Base-by-base conservation (phyloP, 2,888 invertebrate genomes). In the Andrena fulva region DNA sequence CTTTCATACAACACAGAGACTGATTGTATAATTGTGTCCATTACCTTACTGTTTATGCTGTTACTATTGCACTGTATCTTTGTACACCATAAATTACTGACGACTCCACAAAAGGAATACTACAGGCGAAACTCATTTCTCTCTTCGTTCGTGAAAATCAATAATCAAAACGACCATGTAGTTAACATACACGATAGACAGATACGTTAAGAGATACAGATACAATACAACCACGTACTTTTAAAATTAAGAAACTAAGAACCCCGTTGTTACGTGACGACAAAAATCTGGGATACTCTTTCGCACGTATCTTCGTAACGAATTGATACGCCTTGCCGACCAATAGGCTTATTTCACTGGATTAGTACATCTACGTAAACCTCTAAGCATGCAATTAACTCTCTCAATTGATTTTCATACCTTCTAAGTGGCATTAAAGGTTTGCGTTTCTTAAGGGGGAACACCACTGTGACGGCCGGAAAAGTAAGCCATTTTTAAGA, bases 1-100 rank as follows among this genome's bases (percentile, higher is more conserved):
- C 20, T 63, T 20, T 52, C 68, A 68, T 63, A 48, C 69, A 85
- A 85, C 77, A 86, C 72, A 84, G 89, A 88, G 70, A 86, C 84
- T 87, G 89, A 77, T 89, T 89, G 92, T 92, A 93, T 92, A 92
- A 93, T 93, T 92, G 92, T 92, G 93, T 93, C 93, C 92, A 90
- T 91, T 86, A 90, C 79, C 77, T 87, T 80, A 81, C 48, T 59
- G 31, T 52, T 77, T 77, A 82, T 54, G 42, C 72, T 62, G 50
- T 82, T 85, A 87, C 29, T 75, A 67, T 70, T 73, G 63, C 27
- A 73, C 29, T 70, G 68, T 82, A 64, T 33, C 12, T 71, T 62
- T 80, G 24, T 82, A 82, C 56, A 59, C 10, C 50, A 81, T 35
- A 72, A 31, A 64, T 71, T 72, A 67, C 56, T 35, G 33, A 29